Conservation (phyloP, 1,140 invertebrate species). For the Adoxophyes honmai region DNA sequence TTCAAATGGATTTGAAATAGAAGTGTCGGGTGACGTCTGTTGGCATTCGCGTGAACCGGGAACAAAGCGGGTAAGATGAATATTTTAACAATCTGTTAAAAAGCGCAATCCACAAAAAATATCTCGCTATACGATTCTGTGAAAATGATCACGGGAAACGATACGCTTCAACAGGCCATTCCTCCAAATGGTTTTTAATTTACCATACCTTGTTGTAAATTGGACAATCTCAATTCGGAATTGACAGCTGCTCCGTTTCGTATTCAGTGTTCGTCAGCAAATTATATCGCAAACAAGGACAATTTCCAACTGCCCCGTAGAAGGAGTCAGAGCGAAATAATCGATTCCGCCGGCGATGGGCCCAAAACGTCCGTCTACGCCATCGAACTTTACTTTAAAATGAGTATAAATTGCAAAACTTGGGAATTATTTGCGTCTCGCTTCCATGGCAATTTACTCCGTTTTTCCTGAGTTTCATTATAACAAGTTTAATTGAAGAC, state of each 20-base stretch:
- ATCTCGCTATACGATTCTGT: no score
- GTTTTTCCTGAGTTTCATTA: slow-evolving; percentile 68
- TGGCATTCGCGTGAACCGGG: not conserved
- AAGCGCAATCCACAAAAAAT: no score
- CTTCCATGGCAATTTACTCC: slow-evolving; percentile 53
- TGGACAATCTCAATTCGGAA: slow-evolving; percentile 14
- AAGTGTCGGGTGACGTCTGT: not conserved
- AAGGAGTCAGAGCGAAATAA: slow-evolving; percentile 30
- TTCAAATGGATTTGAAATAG: slow-evolving; percentile 11
- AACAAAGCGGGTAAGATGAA: no score
- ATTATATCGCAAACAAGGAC: slow-evolving; percentile 26
- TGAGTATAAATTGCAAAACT: slow-evolving; percentile 65
- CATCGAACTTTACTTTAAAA: slow-evolving; percentile 59
- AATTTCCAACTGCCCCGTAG: slow-evolving; percentile 20
- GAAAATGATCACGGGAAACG: not conserved
- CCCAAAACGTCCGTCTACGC: slow-evolving; percentile 29
- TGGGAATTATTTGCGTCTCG: slow-evolving; percentile 59
- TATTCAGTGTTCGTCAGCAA: slow-evolving; percentile 17
- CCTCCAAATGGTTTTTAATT: slow-evolving; percentile 22
- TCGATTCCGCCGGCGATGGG: slow-evolving; percentile 25
- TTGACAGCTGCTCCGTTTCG: slow-evolving; percentile 9
- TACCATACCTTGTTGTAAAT: slow-evolving; percentile 14
- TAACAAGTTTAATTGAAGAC: slow-evolving; percentile 72
- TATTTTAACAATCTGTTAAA: no score
- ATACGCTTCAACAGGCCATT: slow-evolving; percentile 8